Evolutionary conservation across 2,113 vertebrate genomes (phyloP), one percentile per base, ranked within the genome.

Genomic region (Sceloporus undulatus): DNA sequence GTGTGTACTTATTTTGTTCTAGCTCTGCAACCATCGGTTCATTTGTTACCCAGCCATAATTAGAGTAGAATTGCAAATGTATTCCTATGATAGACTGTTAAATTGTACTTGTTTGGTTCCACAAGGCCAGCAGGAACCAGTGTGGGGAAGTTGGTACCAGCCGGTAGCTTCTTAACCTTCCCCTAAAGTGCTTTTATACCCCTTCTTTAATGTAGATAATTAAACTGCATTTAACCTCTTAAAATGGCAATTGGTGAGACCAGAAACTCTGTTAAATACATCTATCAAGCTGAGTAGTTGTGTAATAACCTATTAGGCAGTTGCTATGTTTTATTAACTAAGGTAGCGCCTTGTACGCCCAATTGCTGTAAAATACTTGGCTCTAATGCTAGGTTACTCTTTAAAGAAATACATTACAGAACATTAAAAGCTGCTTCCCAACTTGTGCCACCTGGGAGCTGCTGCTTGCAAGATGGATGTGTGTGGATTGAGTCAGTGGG

Each of bases 121-220:
- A 25, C 29, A 34, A 56, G 29, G 48, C 23, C 29, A 25, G 42
- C 1, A 52, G 48, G 21, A 52, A 25, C 59, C 56, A 23, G 19
- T 10, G 5, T 8, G 56, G 74, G 74, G 38, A 68, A 13, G 59
- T 34, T 79, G 18, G 29, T 14, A 10, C 77, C 54, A 59, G 82
- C 0, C 65, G 34, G 1, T 13, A 19, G 48, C 70, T 38, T 75
- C 40, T 89, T 70, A 0, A 23, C 42, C 79, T 52, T 87, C 27
- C 62, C 56, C 42, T 59, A 7, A 91, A 56, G 16, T 91, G 78
- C 52, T 85, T 75, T 88, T 73, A 75, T 21, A 9, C 74, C 65
- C 34, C 52, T 56, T 81, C 19, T 87, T 89, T 68, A 82, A 52
- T 79, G 87, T 79, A 79, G 73, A 73, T 85, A 82, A 71, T 29